phyloP scores from a whole-genome alignment of 2,113 vertebrate species.

The Peucedramus taeniatus region DNA sequence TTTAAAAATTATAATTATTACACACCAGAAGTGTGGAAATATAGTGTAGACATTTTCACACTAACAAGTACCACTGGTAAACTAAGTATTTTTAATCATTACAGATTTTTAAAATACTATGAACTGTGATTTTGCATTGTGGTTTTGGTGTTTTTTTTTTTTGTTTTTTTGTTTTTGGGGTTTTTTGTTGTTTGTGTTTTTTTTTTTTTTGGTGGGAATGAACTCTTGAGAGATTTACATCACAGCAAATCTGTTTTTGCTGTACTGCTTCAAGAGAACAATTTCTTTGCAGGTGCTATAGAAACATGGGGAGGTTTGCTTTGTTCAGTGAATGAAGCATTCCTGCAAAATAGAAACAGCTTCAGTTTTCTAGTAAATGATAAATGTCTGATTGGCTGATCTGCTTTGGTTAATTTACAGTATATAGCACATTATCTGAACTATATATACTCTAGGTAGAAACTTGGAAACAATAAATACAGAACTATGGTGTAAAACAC shows the following conservation, averaged over 20 bases:
- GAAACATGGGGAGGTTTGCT: not conserved
- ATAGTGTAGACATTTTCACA: not conserved
- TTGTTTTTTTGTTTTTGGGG: not conserved
- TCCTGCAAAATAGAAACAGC: not conserved
- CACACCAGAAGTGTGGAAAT: not conserved
- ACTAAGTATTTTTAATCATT: not conserved
- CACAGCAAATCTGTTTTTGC: not conserved
- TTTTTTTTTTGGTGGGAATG: not conserved
- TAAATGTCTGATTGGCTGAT: not conserved
- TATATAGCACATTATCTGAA: not conserved
- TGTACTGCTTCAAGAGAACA: not conserved
- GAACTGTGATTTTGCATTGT: not conserved
- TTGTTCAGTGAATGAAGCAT: not conserved
- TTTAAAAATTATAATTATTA: not conserved
- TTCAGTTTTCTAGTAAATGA: not conserved
- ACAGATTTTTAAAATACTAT: not conserved
- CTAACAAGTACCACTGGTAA: not conserved
- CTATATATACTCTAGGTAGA: not conserved
- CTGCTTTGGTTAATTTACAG: not conserved
- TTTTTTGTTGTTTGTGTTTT: not conserved
- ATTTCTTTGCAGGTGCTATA: not conserved
- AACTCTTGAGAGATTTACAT: not conserved
- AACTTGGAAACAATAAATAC: not conserved
- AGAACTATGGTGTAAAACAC: not conserved
- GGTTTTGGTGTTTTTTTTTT: not conserved